Evolutionary conservation across 2,113 vertebrate genomes (phyloP), one percentile per base, ranked within the genome.

Genomic region (Anhinga anhinga): DNA sequence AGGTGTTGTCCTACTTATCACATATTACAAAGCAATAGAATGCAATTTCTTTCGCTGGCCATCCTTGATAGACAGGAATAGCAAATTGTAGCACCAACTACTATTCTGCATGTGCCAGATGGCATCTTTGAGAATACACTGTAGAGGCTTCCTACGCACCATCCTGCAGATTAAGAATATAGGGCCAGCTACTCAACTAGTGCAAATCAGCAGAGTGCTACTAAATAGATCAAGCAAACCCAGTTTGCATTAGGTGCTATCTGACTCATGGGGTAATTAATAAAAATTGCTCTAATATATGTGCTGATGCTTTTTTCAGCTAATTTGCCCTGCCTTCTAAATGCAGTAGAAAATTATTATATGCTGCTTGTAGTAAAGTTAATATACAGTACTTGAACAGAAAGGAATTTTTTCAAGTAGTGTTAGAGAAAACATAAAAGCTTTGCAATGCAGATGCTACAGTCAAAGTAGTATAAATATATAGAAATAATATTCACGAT

Each of bases 221-320:
- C 78, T 80, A 58, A 95, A 94, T 56, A 93, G 70, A 53, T 42
- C 70, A 81, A 82, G 74, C 53, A 82, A 79, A 72, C 81, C 58
- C 70, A 36, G 82, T 90, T 76, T 95, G 90, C 66, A 18, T 90
- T 91, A 85, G 66, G 61, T 93, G 38, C 74, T 89, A 18, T 93
- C 62, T 96, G 93, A 96, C 74, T 93, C 87, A 93, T 38, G 30
- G 76, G 29, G 34, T 87, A 96, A 82, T 95, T 97, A 94, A 95
- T 97, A 93, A 79, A 89, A 91, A 50, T 90, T 76, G 34, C 86
- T 56, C 44, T 71, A 69, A 82, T 81, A 34, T 56, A 52, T 32
- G 52, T 36, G 45, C 89, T 56, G 77, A 34, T 90, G 67, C 25
- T 77, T 86, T 92, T 67, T 49, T 47, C 50, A 47, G 38, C 63